A percentile compares a stretch with the other conserved stretches of the same genome.
phyloP scores from a whole-genome alignment of 2,797 vertebrate genomes.

The Gila robusta region DNA sequence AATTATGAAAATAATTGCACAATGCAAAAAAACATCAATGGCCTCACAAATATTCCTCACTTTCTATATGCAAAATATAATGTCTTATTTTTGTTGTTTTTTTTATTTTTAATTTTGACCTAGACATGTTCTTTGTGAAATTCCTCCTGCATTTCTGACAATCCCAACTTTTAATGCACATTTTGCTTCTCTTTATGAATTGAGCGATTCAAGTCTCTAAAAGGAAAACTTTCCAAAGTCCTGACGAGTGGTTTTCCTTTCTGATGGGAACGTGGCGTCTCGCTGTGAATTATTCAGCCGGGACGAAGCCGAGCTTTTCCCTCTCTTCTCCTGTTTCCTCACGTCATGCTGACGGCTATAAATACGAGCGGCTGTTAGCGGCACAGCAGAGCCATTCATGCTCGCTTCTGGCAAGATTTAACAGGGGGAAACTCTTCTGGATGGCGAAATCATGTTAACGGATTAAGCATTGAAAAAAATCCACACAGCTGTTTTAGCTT shows the following conservation, averaged over 20 bases:
- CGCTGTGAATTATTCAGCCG: conserved; percentile 47
- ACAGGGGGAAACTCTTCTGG: conserved; percentile 33
- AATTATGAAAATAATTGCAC: background rate
- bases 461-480: background rate
- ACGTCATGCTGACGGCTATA: conserved; percentile 10
- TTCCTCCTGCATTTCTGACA: background rate
- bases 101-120: background rate
- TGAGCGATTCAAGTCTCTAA: background rate
- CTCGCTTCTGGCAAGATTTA: background rate
- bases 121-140: background rate
- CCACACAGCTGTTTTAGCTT: conserved; percentile 2
- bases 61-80: background rate
- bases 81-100: background rate
- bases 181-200: background rate
- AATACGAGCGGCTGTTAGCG: background rate
- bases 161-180: background rate
- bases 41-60: background rate
- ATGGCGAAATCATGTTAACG: background rate
- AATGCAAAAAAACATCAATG: background rate
- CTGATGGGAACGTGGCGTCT: conserved; percentile 32
- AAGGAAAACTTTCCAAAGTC: background rate
- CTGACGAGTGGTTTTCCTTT: conserved; percentile 8
- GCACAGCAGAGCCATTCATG: conserved; percentile 11
- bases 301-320: background rate
- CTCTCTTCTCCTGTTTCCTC: conserved; percentile 17